phyloP scores from a whole-genome alignment of 2,888 invertebrate genomes.

The Tethea ocularis region DNA sequence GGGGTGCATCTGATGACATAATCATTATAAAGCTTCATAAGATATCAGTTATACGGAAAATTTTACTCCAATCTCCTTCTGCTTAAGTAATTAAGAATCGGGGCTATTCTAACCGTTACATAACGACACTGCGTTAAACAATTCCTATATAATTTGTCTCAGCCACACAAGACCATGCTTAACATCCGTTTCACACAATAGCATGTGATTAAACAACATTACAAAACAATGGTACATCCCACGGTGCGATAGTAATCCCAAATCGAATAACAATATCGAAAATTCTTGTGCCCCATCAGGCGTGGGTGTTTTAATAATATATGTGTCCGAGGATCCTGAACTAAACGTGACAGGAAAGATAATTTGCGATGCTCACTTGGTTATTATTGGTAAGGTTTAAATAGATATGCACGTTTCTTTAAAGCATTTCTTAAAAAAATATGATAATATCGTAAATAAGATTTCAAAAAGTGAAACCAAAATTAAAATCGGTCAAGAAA shows the following conservation, averaged over 20 bases:
- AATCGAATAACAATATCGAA: constrained; percentile 33
- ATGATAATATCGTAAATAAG: too few species aligned
- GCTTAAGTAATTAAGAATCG: too few species aligned
- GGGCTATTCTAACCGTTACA: too few species aligned
- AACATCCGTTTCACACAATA: constrained; percentile 7
- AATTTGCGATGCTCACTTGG: constrained; percentile 1
- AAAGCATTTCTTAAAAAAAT: too few species aligned
- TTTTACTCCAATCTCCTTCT: too few species aligned
- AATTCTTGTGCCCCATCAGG: constrained; percentile 18
- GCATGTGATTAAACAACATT: constrained; percentile 3
- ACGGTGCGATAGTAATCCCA: constrained; percentile 17
- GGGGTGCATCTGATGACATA: not conserved
- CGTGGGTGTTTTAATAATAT: constrained; percentile 33
- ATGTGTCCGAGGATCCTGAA: constrained; percentile 19
- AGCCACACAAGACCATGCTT: not conserved
- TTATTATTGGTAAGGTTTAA: constrained; percentile 2
- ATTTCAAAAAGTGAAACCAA: too few species aligned
- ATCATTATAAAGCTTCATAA: not conserved
- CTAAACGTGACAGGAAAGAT: constrained; percentile 28
- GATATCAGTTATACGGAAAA: too few species aligned
- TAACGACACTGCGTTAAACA: not conserved
- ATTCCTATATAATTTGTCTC: not conserved
- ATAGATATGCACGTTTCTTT: too few species aligned
- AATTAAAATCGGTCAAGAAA: too few species aligned
- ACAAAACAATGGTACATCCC: constrained; percentile 10